phyloP scores from a whole-genome alignment of 2,888 invertebrate species.

The Abrostola tripartita region DNA sequence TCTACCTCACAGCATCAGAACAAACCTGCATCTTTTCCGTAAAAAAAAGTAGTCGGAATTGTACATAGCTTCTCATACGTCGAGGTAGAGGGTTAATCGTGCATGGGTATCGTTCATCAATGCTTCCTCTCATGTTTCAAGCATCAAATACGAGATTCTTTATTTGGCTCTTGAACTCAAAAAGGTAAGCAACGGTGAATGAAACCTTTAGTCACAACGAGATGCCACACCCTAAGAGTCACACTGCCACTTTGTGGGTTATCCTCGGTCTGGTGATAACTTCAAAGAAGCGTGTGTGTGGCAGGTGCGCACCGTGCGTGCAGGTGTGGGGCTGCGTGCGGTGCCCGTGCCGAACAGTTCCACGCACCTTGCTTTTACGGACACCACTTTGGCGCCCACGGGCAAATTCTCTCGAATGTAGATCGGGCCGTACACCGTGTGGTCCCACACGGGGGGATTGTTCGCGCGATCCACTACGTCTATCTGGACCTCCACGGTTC shows the following conservation, averaged over 20 bases:
- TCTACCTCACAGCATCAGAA: conserved; percentile 42
- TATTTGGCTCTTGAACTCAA: conserved; percentile 27
- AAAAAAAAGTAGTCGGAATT: conserved; percentile 17
- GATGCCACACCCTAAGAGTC: conserved; percentile 14
- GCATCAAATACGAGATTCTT: conserved; percentile 13
- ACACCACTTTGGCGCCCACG: conserved; percentile 99
- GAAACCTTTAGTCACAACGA: conserved; percentile 9
- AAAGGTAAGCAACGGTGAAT: conserved; percentile 10
- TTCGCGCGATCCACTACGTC: conserved; percentile 99
- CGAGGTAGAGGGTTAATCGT: conserved; percentile 26
- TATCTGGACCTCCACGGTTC: conserved; percentile 99
- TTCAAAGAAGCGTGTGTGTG: conserved; percentile 33
- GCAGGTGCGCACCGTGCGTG: conserved; percentile 79
- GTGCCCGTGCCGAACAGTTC: conserved; percentile 88
- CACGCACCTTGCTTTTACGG: conserved; percentile 99
- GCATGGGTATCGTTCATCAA: conserved; percentile 27
- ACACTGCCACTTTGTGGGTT: conserved; percentile 14
- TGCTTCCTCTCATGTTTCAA: conserved; percentile 30
- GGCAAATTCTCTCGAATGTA: conserved; percentile 99
- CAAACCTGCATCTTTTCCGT: conserved; percentile 31
- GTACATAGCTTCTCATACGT: conserved; percentile 27
- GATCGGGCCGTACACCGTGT: conserved; percentile 98
- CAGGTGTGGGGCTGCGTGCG: conserved; percentile 89
- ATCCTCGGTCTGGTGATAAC: conserved; percentile 11
- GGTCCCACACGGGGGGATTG: conserved; percentile 99